phyloP scores from a whole-genome alignment of 37 sponge, comb jelly and placozoan genomes.

The Dysidea cf. avara region DNA sequence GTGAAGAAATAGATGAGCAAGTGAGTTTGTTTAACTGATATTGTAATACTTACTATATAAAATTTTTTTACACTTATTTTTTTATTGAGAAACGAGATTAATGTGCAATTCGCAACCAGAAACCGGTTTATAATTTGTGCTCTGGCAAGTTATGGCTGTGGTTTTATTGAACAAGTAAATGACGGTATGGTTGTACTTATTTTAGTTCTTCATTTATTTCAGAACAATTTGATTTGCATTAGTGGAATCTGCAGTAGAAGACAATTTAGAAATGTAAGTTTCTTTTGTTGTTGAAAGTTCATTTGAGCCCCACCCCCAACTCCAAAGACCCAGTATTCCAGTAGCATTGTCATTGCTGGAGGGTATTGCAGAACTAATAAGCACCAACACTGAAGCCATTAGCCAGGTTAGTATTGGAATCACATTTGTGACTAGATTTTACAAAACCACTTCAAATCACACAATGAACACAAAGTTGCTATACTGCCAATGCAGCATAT shows the following conservation, averaged over 20 bases:
- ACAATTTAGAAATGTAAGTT: constrained; percentile 71
- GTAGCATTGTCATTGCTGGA: constrained; percentile 62
- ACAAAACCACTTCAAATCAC: too few species aligned
- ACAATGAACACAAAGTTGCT: too few species aligned
- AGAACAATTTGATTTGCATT: constrained; percentile 71
- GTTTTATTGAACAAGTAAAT: constrained; percentile 62
- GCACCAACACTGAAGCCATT: constrained; percentile 24
- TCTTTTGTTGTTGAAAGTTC: too few species aligned
- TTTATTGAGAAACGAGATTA: constrained; percentile 56
- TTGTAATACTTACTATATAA: too few species aligned
- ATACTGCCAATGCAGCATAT: too few species aligned
- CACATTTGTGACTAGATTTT: too few species aligned
- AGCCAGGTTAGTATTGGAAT: constrained; percentile 18
- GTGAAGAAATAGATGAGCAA: constrained; percentile 16
- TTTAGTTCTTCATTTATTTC: background rate
- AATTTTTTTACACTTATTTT: too few species aligned
- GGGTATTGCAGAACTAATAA: constrained; percentile 59
- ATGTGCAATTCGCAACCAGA: constrained; percentile 30
- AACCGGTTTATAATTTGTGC: constrained; percentile 72
- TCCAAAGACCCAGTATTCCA: constrained; percentile 62
- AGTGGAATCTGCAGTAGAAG: constrained; percentile 31
- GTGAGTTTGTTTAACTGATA: constrained; percentile 10
- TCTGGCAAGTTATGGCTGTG: constrained; percentile 84
- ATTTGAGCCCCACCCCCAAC: too few species aligned
- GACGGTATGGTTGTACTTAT: too few species aligned